Evolutionary conservation across 1,140 invertebrate genomes (phyloP), one percentile per base, ranked within the genome.

Genomic region (Drosophila navojoa): DNA sequence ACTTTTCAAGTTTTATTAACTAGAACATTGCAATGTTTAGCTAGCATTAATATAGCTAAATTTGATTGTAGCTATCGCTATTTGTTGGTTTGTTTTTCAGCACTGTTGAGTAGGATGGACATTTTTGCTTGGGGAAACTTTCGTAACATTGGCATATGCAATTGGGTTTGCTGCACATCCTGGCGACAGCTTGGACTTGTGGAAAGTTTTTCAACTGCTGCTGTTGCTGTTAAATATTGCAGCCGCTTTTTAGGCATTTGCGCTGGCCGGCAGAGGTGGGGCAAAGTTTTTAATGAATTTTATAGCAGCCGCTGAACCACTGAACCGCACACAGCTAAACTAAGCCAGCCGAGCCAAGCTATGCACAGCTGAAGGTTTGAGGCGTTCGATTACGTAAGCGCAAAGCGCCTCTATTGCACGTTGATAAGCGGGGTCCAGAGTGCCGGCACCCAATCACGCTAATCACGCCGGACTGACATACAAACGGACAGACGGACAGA

Each of bases 81-180:
- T 49, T 19, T 45, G n/a, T 45, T 16, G 16, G 7, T 22, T 54
- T 45, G 6, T 9, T 35, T 58, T 61, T 16, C 72, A 81, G 57
- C 67, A 63, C 78, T 81, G 61, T 0, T 47, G 16, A 9, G 25
- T 57, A 1, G 44, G 60, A 63, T 60, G 69, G 70, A 63, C 70
- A 75, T 75, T 85, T 81, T 81, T 74, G 70, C 67, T 78, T 42
- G 60, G 67, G 57, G 45, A 81, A 86, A 87, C 71, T 72, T 86
- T 87, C 73, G 71, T 57, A 73, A 82, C 82, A 87, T 86, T 86
- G 82, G 82, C 82, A 86, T 86, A 86, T 86, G 82, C 82, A 86
- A 86, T 86, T 86, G 82, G 82, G 82, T 86, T 86, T 87, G 82
- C 82, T 71, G 82, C 82, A 86, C 82, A 86, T 86, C 82, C 82